Base-by-base conservation (phyloP, 2,888 invertebrate genomes). In the Lordiphosa fenestrarum region DNA sequence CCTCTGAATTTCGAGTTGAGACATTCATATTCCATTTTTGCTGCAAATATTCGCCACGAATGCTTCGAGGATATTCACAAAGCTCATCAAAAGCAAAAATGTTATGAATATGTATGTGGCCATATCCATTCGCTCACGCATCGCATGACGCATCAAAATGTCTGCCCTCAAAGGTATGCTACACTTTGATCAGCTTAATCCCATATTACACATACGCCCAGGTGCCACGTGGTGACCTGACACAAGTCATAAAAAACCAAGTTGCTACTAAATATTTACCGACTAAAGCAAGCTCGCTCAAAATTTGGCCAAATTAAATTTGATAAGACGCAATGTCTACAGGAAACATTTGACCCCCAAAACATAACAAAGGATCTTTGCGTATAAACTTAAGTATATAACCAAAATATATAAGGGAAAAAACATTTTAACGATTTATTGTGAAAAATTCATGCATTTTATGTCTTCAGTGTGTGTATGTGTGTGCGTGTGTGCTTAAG, bases 401-500 rank as follows among this genome's bases (percentile, higher is more conserved):
- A 2, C 6, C 25, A 25, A 25, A 6, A 25, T 25, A 25, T 19
- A 3, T 19, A 25, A 3, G 9, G 9, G 7, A 30, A 60, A 47
- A 80, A 73, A 51, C 77, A 73, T 83, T 74, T 80, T 83, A 75
- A 81, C 74, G 74, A 77, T 83, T 78, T 80, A 74, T 71, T 63
- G 71, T 50, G 61, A 75, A 80, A 74, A 76, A 76, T 76, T 71
- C 69, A 76, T 78, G 71, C 83, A 82, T 73, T 78, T 82, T 66
- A 69, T 75, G 78, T 66, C 42, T 39, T 40, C 48, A 33, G 15
- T 15, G 15, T 15, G 15, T 19, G 19, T 19, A 47, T 38, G 50
- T 23, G 54, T n/a, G 51, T 44, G 39, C 58, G 46, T 54, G 57
- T 48, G 55, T 54, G 62, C 66, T 69, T 71, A 71, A 67, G 63